Evolutionary conservation across 2,797 vertebrate species (phyloP).

Genomic region (Aeoliscus strigatus): DNA sequence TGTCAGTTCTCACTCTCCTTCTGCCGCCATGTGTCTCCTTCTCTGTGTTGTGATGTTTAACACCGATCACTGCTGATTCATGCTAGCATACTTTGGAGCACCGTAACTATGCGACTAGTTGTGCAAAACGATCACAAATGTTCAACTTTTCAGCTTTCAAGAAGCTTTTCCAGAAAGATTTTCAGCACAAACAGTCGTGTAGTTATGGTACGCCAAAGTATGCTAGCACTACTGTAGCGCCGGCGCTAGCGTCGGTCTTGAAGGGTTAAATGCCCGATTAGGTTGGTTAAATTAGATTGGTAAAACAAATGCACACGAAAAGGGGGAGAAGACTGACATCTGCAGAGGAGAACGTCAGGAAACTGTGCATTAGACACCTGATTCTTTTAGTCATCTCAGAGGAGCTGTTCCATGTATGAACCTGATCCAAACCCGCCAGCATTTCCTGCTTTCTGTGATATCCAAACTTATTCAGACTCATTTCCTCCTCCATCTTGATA

Average conservation of each 20-base stretch:
- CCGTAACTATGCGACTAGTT: no score
- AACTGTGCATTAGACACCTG: constrained; percentile 11
- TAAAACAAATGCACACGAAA: constrained; percentile 18
- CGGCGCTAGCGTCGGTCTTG: no score
- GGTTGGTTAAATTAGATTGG: constrained; percentile 5
- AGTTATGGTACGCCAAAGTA: no score
- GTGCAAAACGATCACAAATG: no score
- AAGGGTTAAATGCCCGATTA: background rate
- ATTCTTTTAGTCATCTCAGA: constrained; percentile 11
- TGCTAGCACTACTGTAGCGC: no score
- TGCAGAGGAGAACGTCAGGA: constrained; percentile 4
- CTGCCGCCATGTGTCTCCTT: background rate
- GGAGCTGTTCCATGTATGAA: background rate
- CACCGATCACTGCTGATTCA: no score
- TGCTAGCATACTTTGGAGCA: no score
- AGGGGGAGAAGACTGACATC: constrained; percentile 2
- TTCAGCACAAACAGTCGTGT: no score
- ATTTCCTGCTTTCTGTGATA: constrained; percentile 12
- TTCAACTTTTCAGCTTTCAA: no score
- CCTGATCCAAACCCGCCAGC: background rate
- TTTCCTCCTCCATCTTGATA: constrained; percentile 10
- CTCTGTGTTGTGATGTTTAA: constrained; percentile 12
- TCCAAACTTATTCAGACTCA: constrained; percentile 9
- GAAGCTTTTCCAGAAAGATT: no score
- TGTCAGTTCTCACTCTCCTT: constrained; percentile 15